Percentiles rank a stretch among this genome's conserved stretches.
These are phyloP conservation scores for Lapara coniferarum DNA, from an alignment of 2,888 invertebrate genomes.

Conservation along the genomic window DNA sequence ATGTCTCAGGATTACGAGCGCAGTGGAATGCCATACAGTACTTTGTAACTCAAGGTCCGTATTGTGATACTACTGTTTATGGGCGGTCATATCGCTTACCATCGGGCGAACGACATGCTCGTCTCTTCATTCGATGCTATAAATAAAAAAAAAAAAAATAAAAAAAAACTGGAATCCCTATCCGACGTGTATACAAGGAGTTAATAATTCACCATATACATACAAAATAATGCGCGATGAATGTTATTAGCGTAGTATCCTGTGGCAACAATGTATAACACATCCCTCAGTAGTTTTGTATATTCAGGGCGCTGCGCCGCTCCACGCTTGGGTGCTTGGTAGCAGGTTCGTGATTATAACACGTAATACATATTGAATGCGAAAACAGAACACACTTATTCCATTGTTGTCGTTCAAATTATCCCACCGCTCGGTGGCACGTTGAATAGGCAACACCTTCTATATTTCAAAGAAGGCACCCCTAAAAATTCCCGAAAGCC, in stretches of 20 bases:
- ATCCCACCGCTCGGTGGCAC: conserved; percentile 45
- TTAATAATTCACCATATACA: conserved; percentile 4
- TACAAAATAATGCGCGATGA: neutral
- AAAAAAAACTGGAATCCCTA: too few species aligned
- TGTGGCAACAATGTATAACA: neutral
- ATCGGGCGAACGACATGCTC: too few species aligned
- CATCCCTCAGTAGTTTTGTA: conserved; percentile 54
- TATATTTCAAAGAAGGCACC: neutral
- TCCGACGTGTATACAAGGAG: neutral
- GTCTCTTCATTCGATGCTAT: too few species aligned
- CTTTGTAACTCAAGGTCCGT: too few species aligned
- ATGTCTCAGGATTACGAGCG: too few species aligned
- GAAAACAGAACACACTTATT: conserved; percentile 52
- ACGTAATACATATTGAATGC: conserved; percentile 55
- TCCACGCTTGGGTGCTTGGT: conserved; percentile 47
- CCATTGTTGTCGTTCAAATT: conserved; percentile 56
- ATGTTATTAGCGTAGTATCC: conserved; percentile 15
- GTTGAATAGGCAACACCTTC: conserved; percentile 16
- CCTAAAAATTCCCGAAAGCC: neutral
- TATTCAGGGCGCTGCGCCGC: conserved; percentile 52
- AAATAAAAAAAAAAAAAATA: too few species aligned
- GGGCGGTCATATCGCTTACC: too few species aligned
- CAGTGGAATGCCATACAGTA: too few species aligned
- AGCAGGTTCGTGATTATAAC: conserved; percentile 54
- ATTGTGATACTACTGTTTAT: too few species aligned